A percentile compares a stretch with the other conserved stretches of the same genome.
Conservation (phyloP, 2,888 invertebrate genomes). For the Leptinotarsa rubiginosa region DNA sequence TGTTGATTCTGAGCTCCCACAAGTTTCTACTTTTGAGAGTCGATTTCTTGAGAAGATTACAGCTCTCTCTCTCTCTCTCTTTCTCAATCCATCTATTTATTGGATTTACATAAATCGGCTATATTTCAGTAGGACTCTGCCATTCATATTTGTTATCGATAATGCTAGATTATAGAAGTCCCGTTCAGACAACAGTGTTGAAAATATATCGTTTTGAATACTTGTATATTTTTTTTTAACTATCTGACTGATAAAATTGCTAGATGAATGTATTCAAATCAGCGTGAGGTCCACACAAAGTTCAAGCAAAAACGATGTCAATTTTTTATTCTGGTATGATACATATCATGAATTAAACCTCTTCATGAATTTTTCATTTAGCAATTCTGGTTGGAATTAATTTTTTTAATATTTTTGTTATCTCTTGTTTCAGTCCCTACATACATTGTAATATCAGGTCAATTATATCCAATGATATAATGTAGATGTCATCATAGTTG, state of each 20-base stretch:
- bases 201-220: neutral
- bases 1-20: too few species aligned
- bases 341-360: neutral
- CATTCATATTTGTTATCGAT: too few species aligned
- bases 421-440: neutral
- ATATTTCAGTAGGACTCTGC: too few species aligned
- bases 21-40: too few species aligned
- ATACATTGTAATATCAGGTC: neutral
- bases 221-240: neutral
- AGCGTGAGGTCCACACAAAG: neutral
- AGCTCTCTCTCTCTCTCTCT: too few species aligned
- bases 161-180: too few species aligned
- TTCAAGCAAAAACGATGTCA: neutral
- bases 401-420: neutral
- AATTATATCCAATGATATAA: slow-evolving; percentile 9
- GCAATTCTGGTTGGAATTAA: neutral
- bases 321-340: neutral
- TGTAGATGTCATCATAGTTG: neutral
- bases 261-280: neutral
- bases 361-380: neutral
- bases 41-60: too few species aligned
- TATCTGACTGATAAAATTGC: neutral
- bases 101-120: too few species aligned
- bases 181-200: too few species aligned
- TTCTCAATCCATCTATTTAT: too few species aligned